Base-by-base conservation (phyloP, 1,140 invertebrate genomes). In the Medauroidea extradentata region DNA sequence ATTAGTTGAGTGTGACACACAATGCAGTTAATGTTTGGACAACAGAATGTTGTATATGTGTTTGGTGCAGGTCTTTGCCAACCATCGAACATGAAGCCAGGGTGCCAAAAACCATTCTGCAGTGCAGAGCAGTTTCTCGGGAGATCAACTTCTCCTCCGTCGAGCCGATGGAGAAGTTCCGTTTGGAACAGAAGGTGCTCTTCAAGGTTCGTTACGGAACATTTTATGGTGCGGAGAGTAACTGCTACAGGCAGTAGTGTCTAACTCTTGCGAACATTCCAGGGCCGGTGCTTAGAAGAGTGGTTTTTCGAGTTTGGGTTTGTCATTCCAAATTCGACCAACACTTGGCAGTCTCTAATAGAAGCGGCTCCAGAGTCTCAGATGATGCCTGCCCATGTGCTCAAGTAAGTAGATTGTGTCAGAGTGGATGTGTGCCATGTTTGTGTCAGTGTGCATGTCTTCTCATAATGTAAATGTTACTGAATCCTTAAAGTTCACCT, bases 281-380 rank as follows among this genome's bases (percentile, higher is more conserved):
- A 88, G 83, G 90, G 89, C 1, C 79, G 89, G 57, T 91, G 89
- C 69, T 79, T 94, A 63, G 91, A 95, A 81, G 95, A 99, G 78
- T 99, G 97, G 97, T 93, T 91, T 74, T 99, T 99, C 77, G 95
- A 99, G 73, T 99, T 99, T 85, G 98, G 98, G 41, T 98, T 95
- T 78, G 96, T 99, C 1, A 98, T 99, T 69, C 93, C 96, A 18
- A 95, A 96, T 67, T 99, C 96, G 18, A 99, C 96, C 43, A 99
- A 99, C 76, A 99, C 96, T 3, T 99, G 98, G 98, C 96, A 99
- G 75, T 96, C 91, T 58, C 80, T 95, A 18, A 97, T 99, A 66
- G 94, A 99, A 80, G 96, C 97, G 38, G 97, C 98, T 0, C 96
- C 97, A 2, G 96, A 99, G 77, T 96, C 92, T 61, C 94, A 99